Percentiles rank a stretch among this genome's conserved stretches.
Conservation (phyloP, 2,888 invertebrate genomes). For the Acheta domesticus region DNA sequence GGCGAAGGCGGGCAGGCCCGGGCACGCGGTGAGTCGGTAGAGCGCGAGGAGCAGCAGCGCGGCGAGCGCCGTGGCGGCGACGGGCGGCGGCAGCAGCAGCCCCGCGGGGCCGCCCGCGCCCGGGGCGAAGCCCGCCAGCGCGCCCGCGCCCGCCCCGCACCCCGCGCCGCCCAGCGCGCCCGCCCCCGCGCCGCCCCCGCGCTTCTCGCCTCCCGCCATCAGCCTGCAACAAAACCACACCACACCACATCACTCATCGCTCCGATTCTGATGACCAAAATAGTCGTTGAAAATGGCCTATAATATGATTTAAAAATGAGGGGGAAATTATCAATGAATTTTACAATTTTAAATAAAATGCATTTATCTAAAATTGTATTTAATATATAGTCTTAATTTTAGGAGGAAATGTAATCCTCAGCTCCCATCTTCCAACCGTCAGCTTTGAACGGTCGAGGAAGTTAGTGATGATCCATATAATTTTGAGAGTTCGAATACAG, state of each 20-base stretch:
- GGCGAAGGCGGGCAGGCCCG: not conserved
- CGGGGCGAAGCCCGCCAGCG: not conserved
- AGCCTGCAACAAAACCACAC: not conserved
- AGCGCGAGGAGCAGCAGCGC: not conserved
- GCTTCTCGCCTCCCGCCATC: not conserved
- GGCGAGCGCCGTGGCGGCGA: not conserved
- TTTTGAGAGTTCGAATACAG: too few species aligned
- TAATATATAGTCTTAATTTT: too few species aligned
- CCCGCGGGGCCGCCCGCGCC: not conserved
- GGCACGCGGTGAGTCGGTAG: not conserved
- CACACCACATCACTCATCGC: not conserved
- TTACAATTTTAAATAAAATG: too few species aligned
- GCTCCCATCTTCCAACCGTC: too few species aligned
- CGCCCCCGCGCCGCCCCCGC: not conserved
- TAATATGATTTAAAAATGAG: too few species aligned
- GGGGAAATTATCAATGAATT: too few species aligned
- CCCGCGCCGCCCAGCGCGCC: not conserved
- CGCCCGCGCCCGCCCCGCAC: not conserved
- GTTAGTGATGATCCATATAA: too few species aligned
- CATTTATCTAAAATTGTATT: too few species aligned
- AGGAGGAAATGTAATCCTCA: too few species aligned
- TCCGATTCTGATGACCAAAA: not conserved
- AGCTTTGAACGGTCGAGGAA: too few species aligned
- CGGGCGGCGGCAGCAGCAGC: not conserved
- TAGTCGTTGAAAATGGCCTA: too few species aligned